Conservation (phyloP, 2,797 vertebrate genomes). For the Sarcophilus harrisii region DNA sequence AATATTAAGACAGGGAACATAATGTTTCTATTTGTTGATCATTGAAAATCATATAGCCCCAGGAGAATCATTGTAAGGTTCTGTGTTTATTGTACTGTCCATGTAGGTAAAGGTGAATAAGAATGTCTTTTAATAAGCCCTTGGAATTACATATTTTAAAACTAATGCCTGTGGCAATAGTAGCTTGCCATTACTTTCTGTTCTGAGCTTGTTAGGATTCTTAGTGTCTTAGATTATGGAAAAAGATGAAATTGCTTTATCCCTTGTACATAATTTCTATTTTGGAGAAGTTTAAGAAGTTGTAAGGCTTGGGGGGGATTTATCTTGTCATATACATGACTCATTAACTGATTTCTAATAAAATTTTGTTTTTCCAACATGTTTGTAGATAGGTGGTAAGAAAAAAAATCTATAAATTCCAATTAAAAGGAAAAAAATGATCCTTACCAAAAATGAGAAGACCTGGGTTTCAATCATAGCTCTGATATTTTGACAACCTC, state of each 20-base stretch:
- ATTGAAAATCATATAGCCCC: neutral
- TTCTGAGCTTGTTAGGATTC: neutral
- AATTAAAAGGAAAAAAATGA: neutral
- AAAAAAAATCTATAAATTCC: neutral
- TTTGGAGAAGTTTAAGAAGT: neutral
- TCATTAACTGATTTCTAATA: neutral
- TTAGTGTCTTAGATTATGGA: neutral
- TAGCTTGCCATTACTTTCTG: neutral
- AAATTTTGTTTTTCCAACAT: neutral
- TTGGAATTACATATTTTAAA: neutral
- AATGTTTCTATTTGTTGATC: neutral
- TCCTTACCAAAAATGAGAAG: neutral
- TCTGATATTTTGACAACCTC: neutral
- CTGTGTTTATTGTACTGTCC: neutral
- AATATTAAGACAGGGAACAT: neutral
- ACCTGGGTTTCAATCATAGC: neutral
- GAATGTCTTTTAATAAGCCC: neutral
- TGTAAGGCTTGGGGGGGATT: neutral
- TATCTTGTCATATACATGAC: neutral
- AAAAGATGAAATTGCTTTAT: neutral
- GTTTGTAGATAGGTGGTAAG: neutral
- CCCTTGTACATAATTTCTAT: neutral
- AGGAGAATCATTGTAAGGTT: neutral
- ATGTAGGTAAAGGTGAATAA: neutral
- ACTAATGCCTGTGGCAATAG: neutral